phyloP scores from a whole-genome alignment of 2,888 invertebrate species.

The Seira musarum region DNA sequence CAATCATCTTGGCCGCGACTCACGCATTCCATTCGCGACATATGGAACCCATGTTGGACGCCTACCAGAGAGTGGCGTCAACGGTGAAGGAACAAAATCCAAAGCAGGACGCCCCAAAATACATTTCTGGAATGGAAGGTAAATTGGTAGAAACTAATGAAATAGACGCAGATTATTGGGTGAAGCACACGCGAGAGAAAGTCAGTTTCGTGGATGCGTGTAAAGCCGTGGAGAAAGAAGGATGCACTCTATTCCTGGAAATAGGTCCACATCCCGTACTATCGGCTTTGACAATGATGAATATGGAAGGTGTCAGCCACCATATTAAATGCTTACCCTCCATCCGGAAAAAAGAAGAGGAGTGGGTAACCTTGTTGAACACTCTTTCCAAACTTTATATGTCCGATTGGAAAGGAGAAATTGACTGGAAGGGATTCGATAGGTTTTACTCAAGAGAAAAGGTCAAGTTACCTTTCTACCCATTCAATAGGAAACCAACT shows the following conservation, averaged over 20 bases:
- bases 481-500: conserved; percentile 45
- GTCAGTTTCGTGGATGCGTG: conserved; percentile 46
- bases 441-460: neutral
- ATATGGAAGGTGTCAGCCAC: neutral
- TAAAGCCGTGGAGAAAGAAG: neutral
- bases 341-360: conserved; percentile 18
- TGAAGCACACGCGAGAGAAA: conserved; percentile 52
- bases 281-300: too few species aligned
- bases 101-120: neutral
- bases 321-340: conserved; percentile 21
- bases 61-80: conserved; percentile 23
- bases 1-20: conserved; percentile 34
- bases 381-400: conserved; percentile 32
- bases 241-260: conserved; percentile 15
- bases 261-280: conserved; percentile 24
- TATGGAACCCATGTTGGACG: conserved; percentile 56
- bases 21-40: conserved; percentile 56
- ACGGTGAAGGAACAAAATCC: conserved; percentile 1
- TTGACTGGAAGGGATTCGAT: conserved; percentile 35
- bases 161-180: conserved; percentile 52
- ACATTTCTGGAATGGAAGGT: conserved; percentile 55
- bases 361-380: conserved; percentile 30
- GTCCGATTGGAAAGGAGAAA: conserved; percentile 12
- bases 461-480: conserved; percentile 42
- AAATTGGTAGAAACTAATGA: conserved; percentile 18